phyloP scores from a whole-genome alignment of 2,888 invertebrate genomes.

The Caenorhabditis sp. region DNA sequence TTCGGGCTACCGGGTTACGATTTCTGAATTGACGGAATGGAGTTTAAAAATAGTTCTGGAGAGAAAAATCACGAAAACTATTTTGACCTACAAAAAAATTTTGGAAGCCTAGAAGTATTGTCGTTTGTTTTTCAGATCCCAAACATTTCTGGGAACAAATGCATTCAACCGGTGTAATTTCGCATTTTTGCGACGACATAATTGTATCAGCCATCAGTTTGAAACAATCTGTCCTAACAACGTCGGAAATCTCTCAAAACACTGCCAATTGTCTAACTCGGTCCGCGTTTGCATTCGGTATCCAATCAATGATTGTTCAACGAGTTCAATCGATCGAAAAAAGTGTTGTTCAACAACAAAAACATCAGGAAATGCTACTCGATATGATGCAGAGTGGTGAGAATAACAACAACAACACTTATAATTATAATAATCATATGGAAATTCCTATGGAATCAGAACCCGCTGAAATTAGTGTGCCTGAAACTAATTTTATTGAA shows the following conservation, averaged over 20 bases:
- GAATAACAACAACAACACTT: neutral
- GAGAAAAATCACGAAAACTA: no score
- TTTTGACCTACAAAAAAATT: no score
- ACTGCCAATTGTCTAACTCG: constrained; percentile 17
- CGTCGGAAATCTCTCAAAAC: constrained; percentile 1
- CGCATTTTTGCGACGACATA: constrained; percentile 36
- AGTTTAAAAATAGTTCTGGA: no score
- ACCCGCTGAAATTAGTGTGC: no score
- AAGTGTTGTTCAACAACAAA: constrained; percentile 22
- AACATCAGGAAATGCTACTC: constrained; percentile 17
- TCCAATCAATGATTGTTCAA: constrained; percentile 26
- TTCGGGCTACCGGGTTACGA: no score
- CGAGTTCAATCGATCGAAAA: constrained; percentile 37
- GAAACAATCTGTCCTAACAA: constrained; percentile 18
- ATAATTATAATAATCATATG: neutral
- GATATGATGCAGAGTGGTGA: neutral
- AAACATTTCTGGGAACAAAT: constrained; percentile 34
- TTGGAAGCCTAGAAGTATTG: no score
- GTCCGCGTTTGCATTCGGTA: constrained; percentile 25
- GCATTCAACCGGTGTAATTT: constrained; percentile 27
- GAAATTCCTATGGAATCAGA: no score
- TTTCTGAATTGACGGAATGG: no score
- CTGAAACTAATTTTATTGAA: no score
- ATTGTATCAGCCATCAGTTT: constrained; percentile 30
- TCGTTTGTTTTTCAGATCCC: constrained; percentile 34